phyloP scores from a whole-genome alignment of 2,113 vertebrate species.

The Daubentonia madagascariensis region DNA sequence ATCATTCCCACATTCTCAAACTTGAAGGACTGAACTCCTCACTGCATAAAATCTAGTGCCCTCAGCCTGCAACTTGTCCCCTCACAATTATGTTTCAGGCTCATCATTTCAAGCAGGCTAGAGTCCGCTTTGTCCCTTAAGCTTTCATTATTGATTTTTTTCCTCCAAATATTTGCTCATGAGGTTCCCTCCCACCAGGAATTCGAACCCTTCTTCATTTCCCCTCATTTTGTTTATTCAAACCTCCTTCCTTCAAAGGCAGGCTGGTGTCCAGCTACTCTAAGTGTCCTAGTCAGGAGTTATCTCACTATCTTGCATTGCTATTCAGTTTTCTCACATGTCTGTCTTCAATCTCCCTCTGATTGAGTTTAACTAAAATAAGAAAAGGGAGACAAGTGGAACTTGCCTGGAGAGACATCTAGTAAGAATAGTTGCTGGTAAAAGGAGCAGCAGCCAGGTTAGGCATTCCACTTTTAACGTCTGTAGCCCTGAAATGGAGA shows the following conservation, averaged over 20 bases:
- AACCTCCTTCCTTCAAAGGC: background rate
- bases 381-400: background rate
- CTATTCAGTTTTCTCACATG: background rate
- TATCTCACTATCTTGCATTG: background rate
- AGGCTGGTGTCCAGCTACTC: background rate
- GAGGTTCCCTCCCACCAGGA: background rate
- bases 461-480: background rate
- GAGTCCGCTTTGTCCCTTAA: background rate
- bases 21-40: background rate
- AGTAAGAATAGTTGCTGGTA: background rate
- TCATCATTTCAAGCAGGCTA: background rate
- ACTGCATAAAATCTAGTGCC: background rate
- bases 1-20: background rate
- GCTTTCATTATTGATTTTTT: background rate
- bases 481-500: background rate
- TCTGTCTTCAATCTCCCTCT: background rate
- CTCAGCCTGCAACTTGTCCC: background rate
- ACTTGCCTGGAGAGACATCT: background rate
- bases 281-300: background rate
- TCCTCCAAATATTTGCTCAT: background rate
- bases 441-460: background rate
- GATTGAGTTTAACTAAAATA: background rate
- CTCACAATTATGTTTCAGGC: background rate
- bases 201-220: background rate
- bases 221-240: background rate